These are phyloP conservation scores for Heliocidaris erythrogramma DNA, from an alignment of 35 echinoderm and acorn worm genomes.

Conservation along the genomic window DNA sequence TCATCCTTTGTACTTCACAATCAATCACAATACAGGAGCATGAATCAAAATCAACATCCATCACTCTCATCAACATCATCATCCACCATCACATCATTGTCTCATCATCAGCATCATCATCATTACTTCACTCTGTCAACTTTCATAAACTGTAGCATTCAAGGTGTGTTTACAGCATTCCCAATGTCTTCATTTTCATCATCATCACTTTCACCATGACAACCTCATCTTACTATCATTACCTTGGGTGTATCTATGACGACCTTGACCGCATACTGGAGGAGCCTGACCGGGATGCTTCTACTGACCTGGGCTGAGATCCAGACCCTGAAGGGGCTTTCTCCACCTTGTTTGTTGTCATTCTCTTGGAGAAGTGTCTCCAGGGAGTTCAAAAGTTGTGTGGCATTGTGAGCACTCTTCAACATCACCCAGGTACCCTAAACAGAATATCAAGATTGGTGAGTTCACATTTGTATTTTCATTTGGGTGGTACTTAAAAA, in stretches of 20 bases:
- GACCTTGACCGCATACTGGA: constrained; percentile 84
- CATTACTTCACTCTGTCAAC: not conserved
- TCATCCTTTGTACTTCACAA: not conserved
- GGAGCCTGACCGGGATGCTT: constrained; percentile 64
- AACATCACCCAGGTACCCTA: constrained; percentile 89
- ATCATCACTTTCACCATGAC: not conserved
- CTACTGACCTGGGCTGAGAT: constrained; percentile 82
- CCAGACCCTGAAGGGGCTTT: constrained; percentile 88
- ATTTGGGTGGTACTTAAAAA: too few relatives aligned
- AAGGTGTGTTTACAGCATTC: too few relatives aligned
- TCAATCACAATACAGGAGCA: not conserved
- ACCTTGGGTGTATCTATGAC: constrained; percentile 92
- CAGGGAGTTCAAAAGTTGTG: constrained; percentile 70
- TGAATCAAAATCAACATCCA: not conserved
- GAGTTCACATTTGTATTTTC: not conserved
- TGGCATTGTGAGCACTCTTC: constrained; percentile 88
- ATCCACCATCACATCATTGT: not conserved
- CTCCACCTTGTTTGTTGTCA: constrained; percentile 68
- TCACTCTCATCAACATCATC: not conserved
- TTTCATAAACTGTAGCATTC: too few relatives aligned
- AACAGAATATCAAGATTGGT: not conserved
- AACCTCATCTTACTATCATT: not conserved
- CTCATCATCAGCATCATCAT: not conserved
- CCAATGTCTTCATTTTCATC: not conserved
- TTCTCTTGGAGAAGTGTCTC: constrained; percentile 78